Evolutionary conservation across 2,888 invertebrate genomes (phyloP).

Genomic region (Cordilura impudica): DNA sequence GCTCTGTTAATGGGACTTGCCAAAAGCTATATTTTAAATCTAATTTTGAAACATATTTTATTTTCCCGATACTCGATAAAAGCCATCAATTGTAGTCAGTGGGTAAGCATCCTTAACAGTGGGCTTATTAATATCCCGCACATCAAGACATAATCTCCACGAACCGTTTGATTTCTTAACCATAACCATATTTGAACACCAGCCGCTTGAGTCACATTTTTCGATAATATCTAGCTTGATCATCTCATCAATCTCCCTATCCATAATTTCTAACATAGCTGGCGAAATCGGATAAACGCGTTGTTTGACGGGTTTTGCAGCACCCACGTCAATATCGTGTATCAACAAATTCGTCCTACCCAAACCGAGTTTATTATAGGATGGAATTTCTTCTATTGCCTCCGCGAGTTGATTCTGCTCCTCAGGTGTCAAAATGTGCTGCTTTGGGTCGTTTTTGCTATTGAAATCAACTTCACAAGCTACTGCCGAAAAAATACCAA

Average conservation of each 20-base stretch:
- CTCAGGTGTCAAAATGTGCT: not conserved
- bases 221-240: not conserved
- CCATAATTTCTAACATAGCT: not conserved
- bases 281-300: not conserved
- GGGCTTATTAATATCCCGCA: not conserved
- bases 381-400: not conserved
- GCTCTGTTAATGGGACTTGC: too few species aligned
- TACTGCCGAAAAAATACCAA: not conserved
- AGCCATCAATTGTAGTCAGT: not conserved
- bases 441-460: not conserved
- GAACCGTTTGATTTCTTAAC: not conserved
- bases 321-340: not conserved
- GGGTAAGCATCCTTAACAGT: not conserved
- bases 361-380: not conserved
- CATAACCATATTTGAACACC: not conserved
- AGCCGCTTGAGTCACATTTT: not conserved
- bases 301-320: not conserved
- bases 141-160: conserved; percentile 1
- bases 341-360: not conserved
- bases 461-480: not conserved
- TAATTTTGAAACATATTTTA: too few species aligned
- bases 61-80: not conserved
- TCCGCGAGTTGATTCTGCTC: not conserved
- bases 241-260: not conserved
- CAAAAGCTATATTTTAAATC: too few species aligned